A percentile compares a stretch with the other conserved stretches of the same genome.
Conservation (phyloP, 2,888 invertebrate species). For the Leucophenga montana region DNA sequence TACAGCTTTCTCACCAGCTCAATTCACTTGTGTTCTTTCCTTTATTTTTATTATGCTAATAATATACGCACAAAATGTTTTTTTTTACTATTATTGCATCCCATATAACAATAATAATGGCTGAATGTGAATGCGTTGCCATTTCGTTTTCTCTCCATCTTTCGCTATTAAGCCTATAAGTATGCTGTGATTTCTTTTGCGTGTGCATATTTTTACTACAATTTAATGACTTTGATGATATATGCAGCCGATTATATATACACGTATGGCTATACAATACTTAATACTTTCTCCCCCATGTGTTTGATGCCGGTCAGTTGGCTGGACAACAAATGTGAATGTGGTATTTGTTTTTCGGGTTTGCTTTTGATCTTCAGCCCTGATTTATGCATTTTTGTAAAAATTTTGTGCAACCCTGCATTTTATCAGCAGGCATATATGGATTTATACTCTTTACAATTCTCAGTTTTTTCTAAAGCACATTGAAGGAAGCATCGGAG, state of each 20-base stretch:
- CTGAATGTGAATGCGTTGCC: constrained; percentile 15
- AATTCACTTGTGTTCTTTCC: constrained; percentile 21
- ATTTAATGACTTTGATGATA: constrained; percentile 50
- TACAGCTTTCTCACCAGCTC: too few species aligned
- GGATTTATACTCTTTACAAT: too few species aligned
- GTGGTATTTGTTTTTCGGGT: background rate
- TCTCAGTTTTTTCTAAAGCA: too few species aligned
- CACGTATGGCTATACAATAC: too few species aligned
- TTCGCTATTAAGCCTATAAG: constrained; percentile 56
- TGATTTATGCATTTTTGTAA: too few species aligned
- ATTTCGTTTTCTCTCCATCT: constrained; percentile 16
- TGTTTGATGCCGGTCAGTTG: background rate
- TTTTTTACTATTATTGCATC: constrained; percentile 55
- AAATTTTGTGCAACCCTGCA: too few species aligned
- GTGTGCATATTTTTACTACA: constrained; percentile 52
- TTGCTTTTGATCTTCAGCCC: too few species aligned
- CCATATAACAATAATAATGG: constrained; percentile 37
- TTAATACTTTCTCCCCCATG: background rate
- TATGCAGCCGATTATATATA: constrained; percentile 10
- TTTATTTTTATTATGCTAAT: constrained; percentile 71
- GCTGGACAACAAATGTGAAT: constrained; percentile 10
- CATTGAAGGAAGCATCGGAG: too few species aligned
- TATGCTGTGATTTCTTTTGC: constrained; percentile 59
- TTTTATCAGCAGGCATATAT: too few species aligned
- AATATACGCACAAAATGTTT: constrained; percentile 66